These are phyloP conservation scores for Prinia subflava DNA, from an alignment of 2,113 vertebrate genomes.

Conservation along the genomic window DNA sequence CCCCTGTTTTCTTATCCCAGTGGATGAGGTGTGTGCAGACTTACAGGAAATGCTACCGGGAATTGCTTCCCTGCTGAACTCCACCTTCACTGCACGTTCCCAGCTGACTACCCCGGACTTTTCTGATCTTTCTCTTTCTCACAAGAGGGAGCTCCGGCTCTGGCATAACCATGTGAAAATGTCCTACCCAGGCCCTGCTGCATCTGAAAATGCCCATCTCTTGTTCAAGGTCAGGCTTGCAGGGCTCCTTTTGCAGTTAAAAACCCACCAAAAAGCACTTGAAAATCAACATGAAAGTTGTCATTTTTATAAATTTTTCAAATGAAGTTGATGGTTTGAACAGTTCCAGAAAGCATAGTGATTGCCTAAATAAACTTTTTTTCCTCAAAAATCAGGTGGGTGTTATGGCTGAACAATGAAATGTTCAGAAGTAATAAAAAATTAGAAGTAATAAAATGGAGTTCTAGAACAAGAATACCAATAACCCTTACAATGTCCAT, in stretches of 20 bases:
- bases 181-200: background rate
- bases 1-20: background rate
- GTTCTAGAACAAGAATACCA: background rate
- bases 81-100: background rate
- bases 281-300: background rate
- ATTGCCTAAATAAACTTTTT: background rate
- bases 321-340: background rate
- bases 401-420: background rate
- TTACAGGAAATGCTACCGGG: background rate
- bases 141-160: constrained; percentile 63
- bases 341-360: background rate
- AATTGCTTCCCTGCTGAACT: background rate
- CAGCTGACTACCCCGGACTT: background rate
- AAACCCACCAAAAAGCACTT: background rate
- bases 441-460: background rate
- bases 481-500: background rate
- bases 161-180: background rate
- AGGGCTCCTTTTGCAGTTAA: background rate
- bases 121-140: constrained; percentile 3
- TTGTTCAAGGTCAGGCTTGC: background rate
- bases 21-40: background rate
- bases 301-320: background rate
- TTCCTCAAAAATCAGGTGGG: background rate
- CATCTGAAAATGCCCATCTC: background rate
- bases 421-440: too few relatives aligned